A percentile compares a stretch with the other conserved stretches of the same genome.
Evolutionary conservation across 1,140 invertebrate species (phyloP).

Genomic region (Megalopta genalis): DNA sequence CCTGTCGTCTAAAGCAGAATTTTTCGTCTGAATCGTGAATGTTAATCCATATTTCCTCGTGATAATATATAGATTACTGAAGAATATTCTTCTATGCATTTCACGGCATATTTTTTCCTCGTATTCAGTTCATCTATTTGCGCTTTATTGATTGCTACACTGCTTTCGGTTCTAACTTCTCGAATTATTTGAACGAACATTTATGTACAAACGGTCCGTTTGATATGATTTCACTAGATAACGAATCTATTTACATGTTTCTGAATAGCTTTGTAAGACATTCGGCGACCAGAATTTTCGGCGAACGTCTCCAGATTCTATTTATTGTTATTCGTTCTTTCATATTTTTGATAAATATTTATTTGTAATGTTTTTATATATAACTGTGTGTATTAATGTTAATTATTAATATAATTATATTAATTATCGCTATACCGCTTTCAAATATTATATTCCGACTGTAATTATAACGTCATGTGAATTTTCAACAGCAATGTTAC

Average conservation of each 20-base stretch:
- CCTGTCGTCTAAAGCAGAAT: constrained; percentile 91
- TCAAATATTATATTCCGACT: neutral
- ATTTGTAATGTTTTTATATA: neutral
- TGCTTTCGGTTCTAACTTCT: neutral
- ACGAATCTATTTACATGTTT: neutral
- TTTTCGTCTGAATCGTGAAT: constrained; percentile 83
- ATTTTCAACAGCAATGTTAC: neutral
- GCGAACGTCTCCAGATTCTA: neutral
- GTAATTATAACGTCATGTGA: neutral
- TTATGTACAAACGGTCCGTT: neutral
- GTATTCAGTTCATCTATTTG: neutral
- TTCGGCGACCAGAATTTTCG: neutral
- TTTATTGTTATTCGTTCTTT: neutral
- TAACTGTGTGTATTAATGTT: neutral
- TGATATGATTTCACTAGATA: neutral
- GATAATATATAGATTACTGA: neutral
- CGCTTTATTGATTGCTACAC: neutral
- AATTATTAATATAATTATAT: too few species aligned
- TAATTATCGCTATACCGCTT: neutral
- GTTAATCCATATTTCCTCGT: neutral
- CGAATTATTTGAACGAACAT: neutral
- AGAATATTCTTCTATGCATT: neutral
- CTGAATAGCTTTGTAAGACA: neutral
- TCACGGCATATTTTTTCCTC: neutral
- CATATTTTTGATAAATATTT: neutral